These are phyloP conservation scores for Hypomecis atomaria DNA, from an alignment of 2,888 invertebrate species.

Conservation along the genomic window DNA sequence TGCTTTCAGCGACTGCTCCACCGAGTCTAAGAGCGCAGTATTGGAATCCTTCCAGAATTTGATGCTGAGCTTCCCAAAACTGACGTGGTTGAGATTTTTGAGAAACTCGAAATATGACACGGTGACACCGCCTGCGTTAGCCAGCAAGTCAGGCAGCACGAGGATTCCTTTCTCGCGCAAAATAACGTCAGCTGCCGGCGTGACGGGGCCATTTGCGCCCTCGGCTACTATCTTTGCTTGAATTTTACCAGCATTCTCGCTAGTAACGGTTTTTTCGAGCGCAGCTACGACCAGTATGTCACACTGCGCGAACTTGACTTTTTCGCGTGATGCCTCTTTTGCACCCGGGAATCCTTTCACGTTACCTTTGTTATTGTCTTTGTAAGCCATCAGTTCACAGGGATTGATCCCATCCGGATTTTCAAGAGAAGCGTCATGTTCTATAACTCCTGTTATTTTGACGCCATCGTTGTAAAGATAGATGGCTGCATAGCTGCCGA, in stretches of 20 bases:
- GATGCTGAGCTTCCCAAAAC: conserved; percentile 93
- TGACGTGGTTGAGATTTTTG: conserved; percentile 95
- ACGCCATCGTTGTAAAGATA: conserved; percentile 89
- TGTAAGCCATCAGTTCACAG: conserved; percentile 53
- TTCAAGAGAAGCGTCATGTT: conserved; percentile 86
- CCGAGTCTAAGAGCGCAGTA: conserved; percentile 89
- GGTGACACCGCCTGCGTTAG: conserved; percentile 95
- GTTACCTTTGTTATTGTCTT: conserved; percentile 80
- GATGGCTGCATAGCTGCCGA: conserved; percentile 90
- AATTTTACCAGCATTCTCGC: conserved; percentile 87
- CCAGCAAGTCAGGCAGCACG: conserved; percentile 91
- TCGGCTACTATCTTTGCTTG: conserved; percentile 89
- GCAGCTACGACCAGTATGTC: conserved; percentile 94
- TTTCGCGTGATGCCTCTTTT: conserved; percentile 81
- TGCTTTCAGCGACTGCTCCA: conserved; percentile 83
- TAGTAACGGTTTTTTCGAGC: conserved; percentile 89
- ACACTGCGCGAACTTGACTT: conserved; percentile 88
- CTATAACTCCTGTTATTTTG: conserved; percentile 88
- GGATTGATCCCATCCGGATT: conserved; percentile 88
- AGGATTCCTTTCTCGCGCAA: conserved; percentile 90
- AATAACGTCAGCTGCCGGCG: conserved; percentile 92
- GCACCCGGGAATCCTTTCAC: conserved; percentile 88
- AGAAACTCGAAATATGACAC: conserved; percentile 97
- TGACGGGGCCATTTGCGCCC: conserved; percentile 96
- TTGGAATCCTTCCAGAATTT: conserved; percentile 95